Evolutionary conservation across 2,113 vertebrate genomes (phyloP).

Genomic region (Amazona guildingii): DNA sequence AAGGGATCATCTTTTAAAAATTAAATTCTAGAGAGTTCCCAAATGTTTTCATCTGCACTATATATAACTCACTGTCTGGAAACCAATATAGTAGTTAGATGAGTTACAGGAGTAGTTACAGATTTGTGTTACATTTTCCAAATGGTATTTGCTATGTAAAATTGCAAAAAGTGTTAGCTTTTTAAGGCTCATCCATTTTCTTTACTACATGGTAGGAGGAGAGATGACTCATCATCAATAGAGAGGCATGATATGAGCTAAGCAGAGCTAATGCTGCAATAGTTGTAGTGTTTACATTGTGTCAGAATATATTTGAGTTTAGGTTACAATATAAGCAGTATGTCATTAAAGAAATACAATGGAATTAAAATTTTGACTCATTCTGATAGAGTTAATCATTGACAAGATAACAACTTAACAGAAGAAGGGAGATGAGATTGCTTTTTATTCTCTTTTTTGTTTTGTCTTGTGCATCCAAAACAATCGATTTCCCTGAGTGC

Average conservation of each 20-base stretch:
- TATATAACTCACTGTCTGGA: background rate
- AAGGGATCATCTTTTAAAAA: background rate
- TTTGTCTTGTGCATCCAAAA: background rate
- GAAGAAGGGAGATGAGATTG: background rate
- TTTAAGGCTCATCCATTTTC: constrained; percentile 7
- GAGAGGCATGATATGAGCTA: background rate
- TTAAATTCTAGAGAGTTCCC: background rate
- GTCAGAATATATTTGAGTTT: background rate
- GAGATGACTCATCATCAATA: background rate
- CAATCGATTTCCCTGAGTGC: background rate
- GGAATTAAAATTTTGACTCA: background rate
- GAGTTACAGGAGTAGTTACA: background rate
- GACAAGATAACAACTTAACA: background rate
- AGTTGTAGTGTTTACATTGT: background rate
- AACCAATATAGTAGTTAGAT: background rate
- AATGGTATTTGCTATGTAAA: background rate
- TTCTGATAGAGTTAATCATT: background rate
- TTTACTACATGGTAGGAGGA: background rate
- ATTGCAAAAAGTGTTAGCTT: background rate
- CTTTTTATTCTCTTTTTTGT: background rate
- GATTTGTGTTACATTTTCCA: background rate
- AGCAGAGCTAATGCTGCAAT: background rate
- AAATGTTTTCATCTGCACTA: background rate
- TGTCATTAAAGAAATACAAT: background rate
- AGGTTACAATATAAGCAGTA: background rate